Evolutionary conservation across 2,797 vertebrate species (phyloP).

Genomic region (Phoeniculus purpureus): DNA sequence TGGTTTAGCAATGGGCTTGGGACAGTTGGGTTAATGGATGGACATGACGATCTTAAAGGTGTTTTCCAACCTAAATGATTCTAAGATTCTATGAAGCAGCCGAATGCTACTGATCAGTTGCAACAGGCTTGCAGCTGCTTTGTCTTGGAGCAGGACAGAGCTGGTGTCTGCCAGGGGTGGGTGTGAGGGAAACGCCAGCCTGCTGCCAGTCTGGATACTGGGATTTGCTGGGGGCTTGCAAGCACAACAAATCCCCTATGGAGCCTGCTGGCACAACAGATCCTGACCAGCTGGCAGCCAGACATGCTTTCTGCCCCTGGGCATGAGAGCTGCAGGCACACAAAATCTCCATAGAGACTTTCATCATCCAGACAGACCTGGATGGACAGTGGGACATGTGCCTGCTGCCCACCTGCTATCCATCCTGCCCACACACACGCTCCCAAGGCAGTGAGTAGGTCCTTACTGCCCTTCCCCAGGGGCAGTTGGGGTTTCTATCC

Average conservation of each 20-base stretch:
- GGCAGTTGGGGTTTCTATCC: neutral
- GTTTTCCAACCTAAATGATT: too few species aligned
- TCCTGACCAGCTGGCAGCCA: neutral
- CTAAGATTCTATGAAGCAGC: neutral
- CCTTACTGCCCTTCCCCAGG: neutral
- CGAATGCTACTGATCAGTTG: neutral
- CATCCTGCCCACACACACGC: neutral
- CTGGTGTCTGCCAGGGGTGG: neutral
- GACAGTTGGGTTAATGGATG: too few species aligned
- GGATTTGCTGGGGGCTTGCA: neutral
- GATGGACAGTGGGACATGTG: rapidly evolving
- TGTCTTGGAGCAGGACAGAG: neutral
- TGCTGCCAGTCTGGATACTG: neutral
- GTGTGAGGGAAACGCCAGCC: rapidly evolving
- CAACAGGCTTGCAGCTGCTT: neutral
- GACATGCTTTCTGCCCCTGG: neutral
- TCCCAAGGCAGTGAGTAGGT: neutral
- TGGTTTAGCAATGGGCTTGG: too few species aligned
- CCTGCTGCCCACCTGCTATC: neutral
- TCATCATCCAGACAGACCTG: rapidly evolving
- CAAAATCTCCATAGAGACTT: neutral
- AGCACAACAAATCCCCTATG: rapidly evolving
- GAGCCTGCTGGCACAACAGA: neutral
- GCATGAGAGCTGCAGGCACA: neutral
- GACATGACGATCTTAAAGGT: too few species aligned